phyloP scores from a whole-genome alignment of 2,113 vertebrate species.

The Tragulus kanchil region DNA sequence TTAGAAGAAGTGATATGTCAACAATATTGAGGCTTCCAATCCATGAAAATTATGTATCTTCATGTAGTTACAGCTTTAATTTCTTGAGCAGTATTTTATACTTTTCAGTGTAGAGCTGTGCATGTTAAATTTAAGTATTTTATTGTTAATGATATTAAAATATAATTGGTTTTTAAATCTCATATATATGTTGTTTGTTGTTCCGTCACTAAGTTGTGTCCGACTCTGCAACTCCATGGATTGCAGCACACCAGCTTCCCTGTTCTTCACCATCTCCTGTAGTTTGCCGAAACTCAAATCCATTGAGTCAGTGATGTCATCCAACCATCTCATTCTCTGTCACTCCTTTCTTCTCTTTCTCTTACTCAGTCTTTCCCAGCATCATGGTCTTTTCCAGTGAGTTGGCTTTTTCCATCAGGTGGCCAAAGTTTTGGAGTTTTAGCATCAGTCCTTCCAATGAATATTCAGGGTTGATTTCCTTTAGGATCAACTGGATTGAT shows the following conservation, averaged over 20 bases:
- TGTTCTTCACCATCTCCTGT: neutral
- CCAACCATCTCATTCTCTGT: neutral
- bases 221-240: neutral
- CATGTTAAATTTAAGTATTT: slow-evolving; percentile 1
- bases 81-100: neutral
- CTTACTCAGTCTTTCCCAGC: neutral
- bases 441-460: neutral
- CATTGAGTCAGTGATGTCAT: neutral
- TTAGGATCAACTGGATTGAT: neutral
- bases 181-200: neutral
- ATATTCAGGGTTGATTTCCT: neutral
- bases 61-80: neutral
- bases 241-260: neutral
- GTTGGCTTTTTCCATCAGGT: neutral
- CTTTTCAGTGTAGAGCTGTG: slow-evolving; percentile 24
- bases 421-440: neutral
- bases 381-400: neutral
- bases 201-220: neutral
- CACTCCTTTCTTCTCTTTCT: neutral
- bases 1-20: neutral
- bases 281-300: neutral
- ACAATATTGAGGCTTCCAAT: neutral
- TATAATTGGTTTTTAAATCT: slow-evolving; percentile 22
- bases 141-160: slow-evolving; percentile 31
- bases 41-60: neutral